Evolutionary conservation across 2,797 vertebrate species (phyloP), one percentile per base, ranked within the genome.

Genomic region (Chelon labrosus): DNA sequence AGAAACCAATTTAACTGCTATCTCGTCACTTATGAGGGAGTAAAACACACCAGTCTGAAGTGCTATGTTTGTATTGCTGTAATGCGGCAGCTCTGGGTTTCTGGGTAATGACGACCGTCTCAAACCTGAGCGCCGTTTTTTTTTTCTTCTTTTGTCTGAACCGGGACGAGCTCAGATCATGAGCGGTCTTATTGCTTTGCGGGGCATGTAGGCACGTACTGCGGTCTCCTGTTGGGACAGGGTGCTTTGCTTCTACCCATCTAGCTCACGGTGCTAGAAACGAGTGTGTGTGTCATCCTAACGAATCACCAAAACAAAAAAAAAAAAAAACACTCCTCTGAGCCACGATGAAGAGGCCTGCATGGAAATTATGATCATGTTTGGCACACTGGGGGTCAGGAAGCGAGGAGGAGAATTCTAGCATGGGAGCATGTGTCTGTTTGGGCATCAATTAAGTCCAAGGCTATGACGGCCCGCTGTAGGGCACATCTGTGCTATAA

Each of bases 131-230:
- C 25, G 4, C 31, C 31, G 31, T 35, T 35, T 2, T 8, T 35
- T 35, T 35, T 35, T 41, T 41, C 8, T 41, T 41, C 8, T 41
- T 41, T 13, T 41, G 10, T 41, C 39, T 41, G 39, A 41, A 41
- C 17, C 8, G 46, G 67, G 57, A 41, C 47, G 55, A 57, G 76
- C 68, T 65, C 57, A 72, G 68, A 51, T 61, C 65, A 73, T 69
- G 10, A 57, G 68, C 47, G 31, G 39, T 66, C 65, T 89, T 91
- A 91, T 92, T 92, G 90, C 91, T 89, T 75, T 63, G 74, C 75
- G 59, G 59, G 65, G 70, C 59, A 50, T 70, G 69, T 17, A 61
- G 52, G 68, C 38, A 44, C 51, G 44, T 64, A 51, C 53, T 16
- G 10, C 38, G 44, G 52, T 38, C 63, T 17, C 17, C 44, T 7